Base-by-base conservation (phyloP, 2,113 vertebrate genomes). In the Notothenia rossii region DNA sequence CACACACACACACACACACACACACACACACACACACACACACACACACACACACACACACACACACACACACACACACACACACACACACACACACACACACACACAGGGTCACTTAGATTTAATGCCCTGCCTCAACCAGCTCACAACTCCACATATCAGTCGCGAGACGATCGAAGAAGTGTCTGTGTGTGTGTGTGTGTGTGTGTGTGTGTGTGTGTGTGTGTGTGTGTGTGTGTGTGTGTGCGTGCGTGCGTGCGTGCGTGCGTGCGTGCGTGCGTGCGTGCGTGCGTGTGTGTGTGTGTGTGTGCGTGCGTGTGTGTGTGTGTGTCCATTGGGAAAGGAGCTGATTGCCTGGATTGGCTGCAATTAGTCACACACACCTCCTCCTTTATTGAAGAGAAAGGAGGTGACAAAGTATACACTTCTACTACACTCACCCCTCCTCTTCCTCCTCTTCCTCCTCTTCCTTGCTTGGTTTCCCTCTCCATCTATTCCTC, bases 121-220 rank as follows among this genome's bases (percentile, higher is more conserved):
- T 91, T 87, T 89, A 91, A 83, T 64, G 75, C 22, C 74, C 84
- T 45, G 0, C 46, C 36, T 40, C 36, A 40, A 40, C 80, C 88
- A 74, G 74, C 71, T 51, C 20, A 12, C 77, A 62, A 63, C 72
- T 70, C 72, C 75, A 77, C 81, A 78, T 67, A 83, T 87, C 77
- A 86, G 73, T 63, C 13, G 7, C 61, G 77, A 77, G 85, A 66
- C 83, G 80, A 86, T 82, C 60, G 76, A 83, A 43, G 43, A 4
- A 13, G 58, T 22, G 33, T 14, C 12, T 54, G 78, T 51, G 64
- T 56, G 79, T 75, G 62, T 58, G 61, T 75, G n/a, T n/a, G n/a
- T n/a, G n/a, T n/a, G n/a, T n/a, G n/a, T n/a, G n/a, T n/a, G n/a
- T n/a, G n/a, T n/a, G n/a, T n/a, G n/a, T n/a, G n/a, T n/a, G n/a